phyloP scores from a whole-genome alignment of 37 sponge, comb jelly and placozoan genomes.

The Eunapius fragilis region DNA sequence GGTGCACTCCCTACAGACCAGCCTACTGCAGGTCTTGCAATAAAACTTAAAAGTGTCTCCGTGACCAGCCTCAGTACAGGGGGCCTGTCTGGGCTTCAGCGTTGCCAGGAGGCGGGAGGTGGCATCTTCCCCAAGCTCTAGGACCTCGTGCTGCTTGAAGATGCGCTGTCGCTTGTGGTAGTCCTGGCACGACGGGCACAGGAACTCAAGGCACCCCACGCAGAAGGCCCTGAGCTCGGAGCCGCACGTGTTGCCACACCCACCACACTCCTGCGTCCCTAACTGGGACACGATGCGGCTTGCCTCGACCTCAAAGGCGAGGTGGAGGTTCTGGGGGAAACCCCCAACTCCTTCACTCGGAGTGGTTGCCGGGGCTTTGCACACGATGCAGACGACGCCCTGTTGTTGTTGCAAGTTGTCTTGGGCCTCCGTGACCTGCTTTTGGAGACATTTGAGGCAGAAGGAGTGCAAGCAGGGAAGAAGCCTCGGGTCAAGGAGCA shows the following conservation, averaged over 20 bases:
- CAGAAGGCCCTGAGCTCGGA: background rate
- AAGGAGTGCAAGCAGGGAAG: background rate
- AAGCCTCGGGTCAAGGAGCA: background rate
- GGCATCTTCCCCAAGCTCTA: background rate
- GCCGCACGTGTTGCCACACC: background rate
- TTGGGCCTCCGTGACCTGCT: background rate
- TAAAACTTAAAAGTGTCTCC: slow-evolving; percentile 21
- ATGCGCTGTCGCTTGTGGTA: background rate
- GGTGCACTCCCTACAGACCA: slow-evolving; percentile 27
- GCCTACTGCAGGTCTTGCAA: slow-evolving; percentile 4
- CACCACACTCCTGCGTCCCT: background rate
- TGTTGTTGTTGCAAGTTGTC: background rate
- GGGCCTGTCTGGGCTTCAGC: background rate
- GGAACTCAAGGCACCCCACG: background rate
- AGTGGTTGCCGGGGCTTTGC: background rate
- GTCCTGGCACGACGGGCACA: background rate
- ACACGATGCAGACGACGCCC: background rate
- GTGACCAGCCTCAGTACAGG: background rate
- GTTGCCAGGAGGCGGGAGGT: background rate
- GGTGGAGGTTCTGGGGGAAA: background rate
- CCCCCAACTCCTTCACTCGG: background rate
- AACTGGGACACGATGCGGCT: background rate
- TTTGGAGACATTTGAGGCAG: background rate
- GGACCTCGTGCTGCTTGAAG: background rate
- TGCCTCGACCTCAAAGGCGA: background rate